Base-by-base conservation (phyloP, 2,888 invertebrate genomes). In the Tetramorium bicarinatum region DNA sequence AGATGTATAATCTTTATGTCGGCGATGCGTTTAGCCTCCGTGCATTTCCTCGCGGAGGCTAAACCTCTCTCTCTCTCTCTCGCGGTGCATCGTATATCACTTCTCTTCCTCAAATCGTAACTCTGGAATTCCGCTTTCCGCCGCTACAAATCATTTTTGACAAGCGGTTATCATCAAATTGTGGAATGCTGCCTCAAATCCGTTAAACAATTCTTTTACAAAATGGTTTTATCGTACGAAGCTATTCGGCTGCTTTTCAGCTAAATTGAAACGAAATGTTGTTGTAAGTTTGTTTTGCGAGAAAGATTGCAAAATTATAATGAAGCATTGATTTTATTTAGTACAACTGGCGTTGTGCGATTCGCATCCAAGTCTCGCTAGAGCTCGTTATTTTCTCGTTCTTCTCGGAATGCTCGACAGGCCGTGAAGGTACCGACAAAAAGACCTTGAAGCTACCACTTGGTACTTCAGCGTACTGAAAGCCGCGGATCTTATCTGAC, bases 371-470 rank as follows among this genome's bases (percentile, higher is more conserved):
- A 56, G 72, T 47, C 21, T 41, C 21, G 38, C 59, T 56, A 21
- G 29, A 41, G 67, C 77, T 87, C 71, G 52, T 88, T 88, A 85
- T 83, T 88, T 86, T 76, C 86, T 76, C 88, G 83, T 89, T 75
- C 83, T 88, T 90, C 90, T 90, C n/a, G 74, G 87, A 88, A 90
- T 83, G 69, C 77, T 83, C 88, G 86, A 61, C 83, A 67, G 59
- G 25, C 86, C 88, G 79, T 88, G 90, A 90, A 88, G 88, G 84
- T 79, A 81, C 86, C 67, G 69, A 72, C 77, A 52, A 82, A 82
- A 79, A 82, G 83, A 86, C 88, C 88, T 90, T 88, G 88, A 83
- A 38, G 72, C 21, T 41, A 66, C 15, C 62, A 56, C 74, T 79
- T 38, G 76, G 41, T 77, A 80, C 81, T 82, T 82, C 29, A 47